A percentile compares a stretch with the other conserved stretches of the same genome.
Conservation (phyloP, 2,888 invertebrate genomes). For the Eupithecia centaureata region DNA sequence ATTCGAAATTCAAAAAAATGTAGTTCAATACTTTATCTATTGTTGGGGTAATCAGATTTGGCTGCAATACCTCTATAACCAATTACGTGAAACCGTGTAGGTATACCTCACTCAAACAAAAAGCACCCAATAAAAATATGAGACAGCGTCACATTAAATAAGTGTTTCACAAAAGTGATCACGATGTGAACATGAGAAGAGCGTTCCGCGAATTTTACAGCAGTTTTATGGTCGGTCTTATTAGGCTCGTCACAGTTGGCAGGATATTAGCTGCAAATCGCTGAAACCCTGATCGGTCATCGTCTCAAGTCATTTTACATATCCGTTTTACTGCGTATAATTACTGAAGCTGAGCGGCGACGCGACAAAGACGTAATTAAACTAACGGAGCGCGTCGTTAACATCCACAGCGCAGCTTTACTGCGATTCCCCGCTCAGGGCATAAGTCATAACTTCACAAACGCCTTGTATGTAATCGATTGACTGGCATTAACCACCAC, state of each 20-base stretch:
- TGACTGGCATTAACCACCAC: slow-evolving; percentile 53
- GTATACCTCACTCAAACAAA: neutral
- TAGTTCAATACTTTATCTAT: neutral
- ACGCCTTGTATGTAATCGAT: slow-evolving; percentile 56
- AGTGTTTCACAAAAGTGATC: slow-evolving; percentile 25
- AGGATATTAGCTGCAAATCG: slow-evolving; percentile 76
- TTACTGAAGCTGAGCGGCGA: slow-evolving; percentile 67
- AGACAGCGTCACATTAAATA: slow-evolving; percentile 10
- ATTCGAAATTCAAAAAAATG: neutral
- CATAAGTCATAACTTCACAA: slow-evolving; percentile 56
- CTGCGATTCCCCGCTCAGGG: slow-evolving; percentile 58
- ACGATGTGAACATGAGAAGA: slow-evolving; percentile 47
- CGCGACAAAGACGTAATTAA: slow-evolving; percentile 78
- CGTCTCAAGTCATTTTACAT: slow-evolving; percentile 70
- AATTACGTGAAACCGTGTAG: slow-evolving; percentile 2
- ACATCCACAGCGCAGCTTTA: slow-evolving; percentile 62
- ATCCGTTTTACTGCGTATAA: slow-evolving; percentile 77
- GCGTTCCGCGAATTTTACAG: slow-evolving; percentile 64
- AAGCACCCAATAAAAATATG: slow-evolving; percentile 1
- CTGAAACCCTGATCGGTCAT: slow-evolving; percentile 64
- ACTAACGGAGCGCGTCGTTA: slow-evolving; percentile 76
- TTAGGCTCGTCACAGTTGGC: slow-evolving; percentile 66
- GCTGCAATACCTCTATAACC: neutral
- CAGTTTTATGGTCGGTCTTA: slow-evolving; percentile 64
- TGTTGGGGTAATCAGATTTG: neutral